A percentile compares a stretch with the other conserved stretches of the same genome.
Conservation (phyloP, 2,888 invertebrate genomes). For the Lypha dubia region DNA sequence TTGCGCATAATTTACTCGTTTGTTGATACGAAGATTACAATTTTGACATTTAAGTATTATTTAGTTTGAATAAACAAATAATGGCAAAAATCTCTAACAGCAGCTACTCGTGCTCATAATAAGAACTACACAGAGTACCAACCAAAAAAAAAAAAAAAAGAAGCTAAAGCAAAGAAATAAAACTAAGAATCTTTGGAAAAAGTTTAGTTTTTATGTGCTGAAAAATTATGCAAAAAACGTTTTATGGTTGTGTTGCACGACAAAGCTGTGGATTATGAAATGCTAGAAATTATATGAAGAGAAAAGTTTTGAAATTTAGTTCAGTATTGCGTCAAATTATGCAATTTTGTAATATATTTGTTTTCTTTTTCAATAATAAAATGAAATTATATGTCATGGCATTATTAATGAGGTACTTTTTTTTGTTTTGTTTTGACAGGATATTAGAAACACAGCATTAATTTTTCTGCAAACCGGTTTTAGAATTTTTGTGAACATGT, state of each 20-base stretch:
- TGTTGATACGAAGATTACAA: slow-evolving; percentile 68
- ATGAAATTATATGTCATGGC: background rate
- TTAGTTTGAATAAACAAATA: slow-evolving; percentile 66
- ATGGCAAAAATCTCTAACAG: slow-evolving; percentile 45
- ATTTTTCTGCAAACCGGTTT: no score
- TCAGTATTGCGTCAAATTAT: background rate
- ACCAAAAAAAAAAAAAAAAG: background rate
- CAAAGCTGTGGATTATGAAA: slow-evolving; percentile 56
- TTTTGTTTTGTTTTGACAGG: no score
- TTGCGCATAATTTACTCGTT: slow-evolving; percentile 70
- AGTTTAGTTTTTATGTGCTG: slow-evolving; percentile 45
- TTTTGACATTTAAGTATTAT: slow-evolving; percentile 67
- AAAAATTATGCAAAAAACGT: slow-evolving; percentile 60
- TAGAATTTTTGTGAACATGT: no score
- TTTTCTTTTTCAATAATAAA: background rate
- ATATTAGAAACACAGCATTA: background rate
- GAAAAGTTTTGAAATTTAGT: slow-evolving; percentile 50
- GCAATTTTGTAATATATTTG: background rate
- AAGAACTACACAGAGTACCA: slow-evolving; percentile 11
- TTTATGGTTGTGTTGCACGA: slow-evolving; percentile 33
- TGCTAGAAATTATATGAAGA: slow-evolving; percentile 56
- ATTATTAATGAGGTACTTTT: background rate
- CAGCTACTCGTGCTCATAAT: slow-evolving; percentile 52
- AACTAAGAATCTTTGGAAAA: slow-evolving; percentile 38
- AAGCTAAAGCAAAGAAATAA: background rate